These are phyloP conservation scores for Dusona sp. DNA, from an alignment of 2,888 invertebrate species.

Conservation along the genomic window DNA sequence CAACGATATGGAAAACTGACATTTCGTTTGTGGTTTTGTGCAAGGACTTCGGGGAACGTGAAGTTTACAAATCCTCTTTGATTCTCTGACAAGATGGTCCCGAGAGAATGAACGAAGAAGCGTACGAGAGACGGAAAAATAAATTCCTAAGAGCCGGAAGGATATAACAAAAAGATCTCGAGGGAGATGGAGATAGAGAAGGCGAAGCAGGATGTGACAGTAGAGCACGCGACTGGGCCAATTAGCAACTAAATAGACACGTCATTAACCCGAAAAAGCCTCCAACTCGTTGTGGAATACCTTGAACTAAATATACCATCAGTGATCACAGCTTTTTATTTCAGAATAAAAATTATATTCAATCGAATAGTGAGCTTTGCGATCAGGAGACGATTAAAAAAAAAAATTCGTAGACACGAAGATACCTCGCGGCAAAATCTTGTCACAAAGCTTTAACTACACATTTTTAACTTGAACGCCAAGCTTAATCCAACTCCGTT, in stretches of 20 bases:
- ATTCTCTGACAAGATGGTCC: conserved; percentile 6
- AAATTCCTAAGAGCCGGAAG: conserved; percentile 12
- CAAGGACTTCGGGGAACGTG: background rate
- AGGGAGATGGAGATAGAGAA: background rate
- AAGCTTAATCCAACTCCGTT: background rate
- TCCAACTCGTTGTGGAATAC: conserved; percentile 15
- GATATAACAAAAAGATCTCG: conserved; percentile 45
- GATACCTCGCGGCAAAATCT: background rate
- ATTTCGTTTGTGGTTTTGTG: background rate
- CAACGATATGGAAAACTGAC: background rate
- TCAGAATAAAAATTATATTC: background rate
- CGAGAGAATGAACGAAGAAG: background rate
- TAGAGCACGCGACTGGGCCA: conserved; percentile 28
- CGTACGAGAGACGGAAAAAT: background rate
- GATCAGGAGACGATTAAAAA: background rate
- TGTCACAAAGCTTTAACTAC: background rate
- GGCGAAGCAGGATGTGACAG: conserved; percentile 20
- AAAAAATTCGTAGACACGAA: background rate
- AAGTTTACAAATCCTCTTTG: conserved; percentile 8
- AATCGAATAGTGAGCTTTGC: no score
- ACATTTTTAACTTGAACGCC: background rate
- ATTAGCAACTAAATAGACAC: conserved; percentile 49
- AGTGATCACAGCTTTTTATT: background rate
- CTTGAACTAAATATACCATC: conserved; percentile 40
- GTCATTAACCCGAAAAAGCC: conserved; percentile 27